A percentile compares a stretch with the other conserved stretches of the same genome.
These are phyloP conservation scores for Drosophila subpulchrella DNA, from an alignment of 1,140 invertebrate genomes.

Conservation along the genomic window DNA sequence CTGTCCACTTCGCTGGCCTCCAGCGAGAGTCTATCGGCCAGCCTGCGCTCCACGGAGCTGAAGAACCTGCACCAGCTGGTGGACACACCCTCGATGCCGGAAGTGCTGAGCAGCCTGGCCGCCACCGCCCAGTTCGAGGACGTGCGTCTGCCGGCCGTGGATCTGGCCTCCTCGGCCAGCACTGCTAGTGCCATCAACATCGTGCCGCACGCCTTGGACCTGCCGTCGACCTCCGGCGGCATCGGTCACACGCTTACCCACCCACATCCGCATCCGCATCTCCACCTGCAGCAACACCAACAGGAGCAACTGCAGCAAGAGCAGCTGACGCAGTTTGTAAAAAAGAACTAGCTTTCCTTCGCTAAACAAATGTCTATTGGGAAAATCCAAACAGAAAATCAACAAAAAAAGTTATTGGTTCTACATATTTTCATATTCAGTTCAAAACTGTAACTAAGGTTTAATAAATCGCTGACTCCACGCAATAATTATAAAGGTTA, in stretches of 20 bases:
- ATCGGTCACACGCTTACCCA: conserved; percentile 54
- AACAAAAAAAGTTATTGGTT: conserved; percentile 56
- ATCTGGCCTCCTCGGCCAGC: conserved; percentile 73
- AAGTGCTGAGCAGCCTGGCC: conserved; percentile 41
- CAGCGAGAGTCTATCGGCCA: conserved; percentile 85
- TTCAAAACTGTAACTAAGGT: conserved; percentile 73
- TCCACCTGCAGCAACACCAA: conserved; percentile 68
- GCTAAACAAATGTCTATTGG: conserved; percentile 42
- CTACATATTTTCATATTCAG: conserved; percentile 60
- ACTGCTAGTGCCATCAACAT: conserved; percentile 73
- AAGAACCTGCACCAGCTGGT: conserved; percentile 85
- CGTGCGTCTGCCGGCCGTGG: conserved; percentile 56
- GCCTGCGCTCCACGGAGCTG: conserved; percentile 84
- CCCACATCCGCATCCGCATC: conserved; percentile 69
- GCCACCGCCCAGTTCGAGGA: conserved; percentile 48
- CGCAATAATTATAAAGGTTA: conserved; percentile 59
- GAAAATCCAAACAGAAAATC: conserved; percentile 8
- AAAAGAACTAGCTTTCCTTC: conserved; percentile 50
- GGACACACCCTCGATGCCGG: conserved; percentile 66
- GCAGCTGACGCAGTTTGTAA: conserved; percentile 56
- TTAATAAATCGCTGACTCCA: conserved; percentile 67
- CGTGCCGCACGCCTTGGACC: conserved; percentile 51
- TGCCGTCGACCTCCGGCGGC: conserved; percentile 52
- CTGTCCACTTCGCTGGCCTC: conserved; percentile 86
- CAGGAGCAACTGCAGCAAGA: conserved; percentile 44